These are phyloP conservation scores for Bombycilla garrulus DNA, from an alignment of 2,113 vertebrate genomes.

Conservation along the genomic window DNA sequence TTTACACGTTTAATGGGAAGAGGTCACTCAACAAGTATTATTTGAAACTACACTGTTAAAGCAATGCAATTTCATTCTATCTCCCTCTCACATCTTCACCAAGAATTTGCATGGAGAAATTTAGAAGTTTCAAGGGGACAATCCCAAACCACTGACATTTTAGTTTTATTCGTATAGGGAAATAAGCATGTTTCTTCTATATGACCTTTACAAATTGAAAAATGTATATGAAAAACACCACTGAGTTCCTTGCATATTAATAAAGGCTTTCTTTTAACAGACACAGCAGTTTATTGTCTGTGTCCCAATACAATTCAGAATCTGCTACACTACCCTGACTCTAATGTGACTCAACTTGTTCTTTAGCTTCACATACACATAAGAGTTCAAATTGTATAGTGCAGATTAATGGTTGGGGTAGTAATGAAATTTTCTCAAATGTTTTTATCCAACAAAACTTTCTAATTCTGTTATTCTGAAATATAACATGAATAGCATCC, in stretches of 20 bases:
- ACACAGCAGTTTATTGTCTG: not conserved
- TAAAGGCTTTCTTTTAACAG: not conserved
- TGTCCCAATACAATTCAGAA: not conserved
- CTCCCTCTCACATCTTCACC: fast-evolving
- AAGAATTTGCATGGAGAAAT: not conserved
- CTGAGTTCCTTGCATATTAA: not conserved
- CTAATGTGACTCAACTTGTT: not conserved
- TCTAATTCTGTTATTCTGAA: not conserved
- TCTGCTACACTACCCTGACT: not conserved
- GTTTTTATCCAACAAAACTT: not conserved
- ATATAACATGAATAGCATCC: not conserved
- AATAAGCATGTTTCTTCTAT: not conserved
- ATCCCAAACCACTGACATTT: not conserved
- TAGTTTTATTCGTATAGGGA: not conserved
- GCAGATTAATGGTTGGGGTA: not conserved
- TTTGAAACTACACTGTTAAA: not conserved
- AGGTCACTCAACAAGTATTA: not conserved
- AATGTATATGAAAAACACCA: not conserved
- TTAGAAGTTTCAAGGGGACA: not conserved
- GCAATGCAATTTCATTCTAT: not conserved
- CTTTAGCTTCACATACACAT: not conserved
- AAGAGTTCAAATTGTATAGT: not conserved
- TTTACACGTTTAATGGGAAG: not conserved
- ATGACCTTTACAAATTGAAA: not conserved
- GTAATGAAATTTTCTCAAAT: not conserved